Base-by-base conservation (phyloP, 2,888 invertebrate species). In the Apotomis capreana region DNA sequence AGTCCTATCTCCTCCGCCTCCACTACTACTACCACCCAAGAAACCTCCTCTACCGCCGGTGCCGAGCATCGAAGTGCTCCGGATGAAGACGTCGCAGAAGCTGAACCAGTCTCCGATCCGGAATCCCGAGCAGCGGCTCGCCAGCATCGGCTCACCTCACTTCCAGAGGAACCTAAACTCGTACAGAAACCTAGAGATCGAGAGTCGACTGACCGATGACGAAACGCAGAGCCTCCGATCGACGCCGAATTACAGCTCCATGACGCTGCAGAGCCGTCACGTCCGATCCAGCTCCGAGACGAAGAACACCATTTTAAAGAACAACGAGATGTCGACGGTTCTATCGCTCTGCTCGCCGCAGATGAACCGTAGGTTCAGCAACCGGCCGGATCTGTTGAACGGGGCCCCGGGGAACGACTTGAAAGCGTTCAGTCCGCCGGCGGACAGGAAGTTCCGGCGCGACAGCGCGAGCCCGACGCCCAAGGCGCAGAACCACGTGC, bases 11-110 rank as follows among this genome's bases (percentile, higher is more conserved):
- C 93, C 92, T 51, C 92, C 95, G 0, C 93, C 94, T 1, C 94
- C 95, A 59, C 78, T 95, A 54, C 85, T 94, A 67, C 80, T 95
- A 78, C 95, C 95, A 40, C 96, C 96, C 9, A 95, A 95, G 82
- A 96, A 96, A 86, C 96, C 96, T 52, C 96, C 96, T 44, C 84
- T 96, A 79, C 96, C 96, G 73, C 96, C 96, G 26, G 95, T 95
- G 58, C 95, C 95, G 6, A 95, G 95, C 73, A 89, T 95, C 77
- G 95, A 95, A 84, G 94, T 94, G 6, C 83, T 95, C 77, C 88
- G 95, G 80, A 88, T 94, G 81, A 94, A 95, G 82, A 94, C 90
- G 76, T 88, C 90, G 0, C 89, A 88, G 75, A 93, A 92, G 76
- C 49, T 37, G 57, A 65, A 55, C 44, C 90, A 89, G 70, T 89